phyloP scores from a whole-genome alignment of 2,113 vertebrate genomes.

The Montifringilla adamsi region DNA sequence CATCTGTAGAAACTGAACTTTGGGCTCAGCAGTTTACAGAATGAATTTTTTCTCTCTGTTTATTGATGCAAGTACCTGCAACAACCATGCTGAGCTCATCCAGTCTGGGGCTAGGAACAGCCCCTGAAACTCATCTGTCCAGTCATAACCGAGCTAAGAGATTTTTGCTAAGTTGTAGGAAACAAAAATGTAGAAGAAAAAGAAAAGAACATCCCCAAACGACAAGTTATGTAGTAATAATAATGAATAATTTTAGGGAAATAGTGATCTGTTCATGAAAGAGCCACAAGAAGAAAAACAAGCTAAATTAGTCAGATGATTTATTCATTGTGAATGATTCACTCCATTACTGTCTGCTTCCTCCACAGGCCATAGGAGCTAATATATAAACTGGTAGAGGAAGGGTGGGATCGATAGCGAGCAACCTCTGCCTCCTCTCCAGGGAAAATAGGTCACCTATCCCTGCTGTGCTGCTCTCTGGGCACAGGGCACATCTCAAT shows the following conservation, averaged over 20 bases:
- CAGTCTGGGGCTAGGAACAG: neutral
- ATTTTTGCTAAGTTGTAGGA: neutral
- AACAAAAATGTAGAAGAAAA: neutral
- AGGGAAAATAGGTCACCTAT: conserved; percentile 37
- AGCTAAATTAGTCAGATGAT: conserved; percentile 45
- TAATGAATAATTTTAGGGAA: neutral
- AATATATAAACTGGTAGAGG: conserved; percentile 8
- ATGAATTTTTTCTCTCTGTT: neutral
- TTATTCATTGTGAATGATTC: conserved; percentile 40
- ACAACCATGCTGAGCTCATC: neutral
- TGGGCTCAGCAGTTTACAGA: neutral
- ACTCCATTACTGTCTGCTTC: conserved; percentile 22
- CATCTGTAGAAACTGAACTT: neutral
- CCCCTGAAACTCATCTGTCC: neutral
- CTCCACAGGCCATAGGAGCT: neutral
- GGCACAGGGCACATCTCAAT: neutral
- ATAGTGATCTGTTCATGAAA: neutral
- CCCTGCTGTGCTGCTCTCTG: neutral
- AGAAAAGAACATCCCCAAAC: neutral
- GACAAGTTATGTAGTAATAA: neutral
- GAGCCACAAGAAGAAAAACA: neutral
- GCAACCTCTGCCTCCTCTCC: neutral
- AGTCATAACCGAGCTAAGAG: neutral
- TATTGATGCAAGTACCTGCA: neutral
- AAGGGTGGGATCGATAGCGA: conserved; percentile 6